Percentiles rank a stretch among this genome's conserved stretches.
Conservation (phyloP, 2,888 invertebrate genomes). For the Catocala sponsa region DNA sequence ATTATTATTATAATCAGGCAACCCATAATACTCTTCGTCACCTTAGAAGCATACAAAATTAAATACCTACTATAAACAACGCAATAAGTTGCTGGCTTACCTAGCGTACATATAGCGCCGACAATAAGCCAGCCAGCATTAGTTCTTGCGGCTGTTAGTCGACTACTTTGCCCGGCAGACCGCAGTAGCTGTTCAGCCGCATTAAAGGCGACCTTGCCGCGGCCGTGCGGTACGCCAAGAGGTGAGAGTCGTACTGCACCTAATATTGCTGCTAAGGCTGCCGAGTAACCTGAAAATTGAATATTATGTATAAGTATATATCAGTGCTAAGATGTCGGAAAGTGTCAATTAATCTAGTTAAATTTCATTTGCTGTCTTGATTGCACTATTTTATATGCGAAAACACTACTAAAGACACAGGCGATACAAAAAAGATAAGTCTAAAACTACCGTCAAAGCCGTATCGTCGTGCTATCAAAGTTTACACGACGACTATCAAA, state of each 20-base stretch:
- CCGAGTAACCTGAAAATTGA: constrained; percentile 92
- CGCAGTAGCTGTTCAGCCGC: constrained; percentile 98
- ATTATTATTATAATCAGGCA: too few species aligned
- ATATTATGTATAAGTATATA: background rate
- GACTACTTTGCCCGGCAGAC: constrained; percentile 98
- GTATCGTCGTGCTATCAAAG: too few species aligned
- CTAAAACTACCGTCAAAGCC: too few species aligned
- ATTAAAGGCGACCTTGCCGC: constrained; percentile 98
- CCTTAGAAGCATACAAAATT: too few species aligned
- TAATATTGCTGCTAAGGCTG: constrained; percentile 97
- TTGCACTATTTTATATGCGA: too few species aligned
- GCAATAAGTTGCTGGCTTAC: constrained; percentile 73
- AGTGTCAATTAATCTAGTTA: too few species aligned
- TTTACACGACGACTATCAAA: too few species aligned
- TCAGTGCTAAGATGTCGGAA: too few species aligned
- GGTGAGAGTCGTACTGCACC: constrained; percentile 97
- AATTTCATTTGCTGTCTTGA: too few species aligned
- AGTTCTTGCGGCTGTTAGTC: constrained; percentile 97
- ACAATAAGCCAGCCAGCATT: constrained; percentile 99
- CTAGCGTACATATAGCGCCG: constrained; percentile 98
- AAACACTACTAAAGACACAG: too few species aligned
- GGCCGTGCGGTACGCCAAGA: constrained; percentile 97
- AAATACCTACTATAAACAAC: background rate
- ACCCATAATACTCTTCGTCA: too few species aligned
- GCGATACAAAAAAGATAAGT: too few species aligned